These are phyloP conservation scores for Lasioglossum pauxillum DNA, from an alignment of 2,888 invertebrate genomes.

Conservation along the genomic window DNA sequence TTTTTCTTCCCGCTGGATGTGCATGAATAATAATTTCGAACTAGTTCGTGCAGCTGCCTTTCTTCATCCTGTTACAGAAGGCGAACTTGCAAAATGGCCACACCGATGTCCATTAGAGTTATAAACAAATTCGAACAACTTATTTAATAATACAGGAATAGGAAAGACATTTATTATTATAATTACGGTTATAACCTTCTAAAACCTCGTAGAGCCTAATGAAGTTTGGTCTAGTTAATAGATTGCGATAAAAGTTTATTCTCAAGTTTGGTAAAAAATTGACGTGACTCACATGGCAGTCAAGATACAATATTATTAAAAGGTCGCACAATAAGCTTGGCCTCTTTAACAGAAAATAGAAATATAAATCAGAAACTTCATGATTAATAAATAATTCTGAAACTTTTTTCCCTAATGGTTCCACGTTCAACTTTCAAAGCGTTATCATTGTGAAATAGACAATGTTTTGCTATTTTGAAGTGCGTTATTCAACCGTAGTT, in stretches of 20 bases:
- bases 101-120: neutral
- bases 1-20: neutral
- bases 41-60: neutral
- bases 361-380: neutral
- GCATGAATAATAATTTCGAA: neutral
- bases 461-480: neutral
- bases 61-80: neutral
- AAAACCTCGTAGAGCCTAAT: too few species aligned
- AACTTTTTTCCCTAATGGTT: too few species aligned
- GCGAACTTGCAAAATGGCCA: neutral
- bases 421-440: neutral
- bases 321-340: neutral
- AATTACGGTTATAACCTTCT: too few species aligned
- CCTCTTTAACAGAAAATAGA: too few species aligned
- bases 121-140: neutral
- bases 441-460: neutral
- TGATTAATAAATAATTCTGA: too few species aligned
- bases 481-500: neutral
- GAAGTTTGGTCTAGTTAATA: too few species aligned
- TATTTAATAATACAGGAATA: neutral
- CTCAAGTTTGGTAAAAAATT: too few species aligned
- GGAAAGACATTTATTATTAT: neutral
- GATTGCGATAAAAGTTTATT: too few species aligned
- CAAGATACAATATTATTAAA: neutral
- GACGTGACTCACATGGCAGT: too few species aligned